Evolutionary conservation across 2,888 invertebrate species (phyloP).

Genomic region (Nomada goodeniana): DNA sequence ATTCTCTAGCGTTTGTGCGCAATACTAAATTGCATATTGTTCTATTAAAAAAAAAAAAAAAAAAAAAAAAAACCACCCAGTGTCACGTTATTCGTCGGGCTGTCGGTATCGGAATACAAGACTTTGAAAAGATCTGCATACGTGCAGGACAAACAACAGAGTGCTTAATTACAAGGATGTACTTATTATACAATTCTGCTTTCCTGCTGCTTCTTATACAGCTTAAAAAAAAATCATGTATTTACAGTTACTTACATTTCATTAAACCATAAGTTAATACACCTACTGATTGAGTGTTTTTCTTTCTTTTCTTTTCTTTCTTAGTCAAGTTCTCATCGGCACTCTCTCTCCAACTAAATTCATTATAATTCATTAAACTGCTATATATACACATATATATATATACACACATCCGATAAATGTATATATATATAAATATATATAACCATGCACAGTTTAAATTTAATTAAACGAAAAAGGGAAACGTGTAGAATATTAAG

Average conservation of each 20-base stretch:
- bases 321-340: conserved; percentile 19
- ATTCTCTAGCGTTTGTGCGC: conserved; percentile 22
- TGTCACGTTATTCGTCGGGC: conserved; percentile 16
- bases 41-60: conserved; percentile 10
- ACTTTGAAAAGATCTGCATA: conserved; percentile 50
- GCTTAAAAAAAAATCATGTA: conserved; percentile 33
- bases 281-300: conserved; percentile 22
- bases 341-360: conserved; percentile 3
- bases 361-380: neutral
- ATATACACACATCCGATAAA: too few relatives aligned
- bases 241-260: conserved; percentile 60
- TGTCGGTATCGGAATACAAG: conserved; percentile 63
- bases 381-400: neutral
- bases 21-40: conserved; percentile 39
- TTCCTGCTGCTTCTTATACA: conserved; percentile 16
- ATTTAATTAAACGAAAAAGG: neutral
- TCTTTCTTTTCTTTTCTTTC: neutral
- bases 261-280: conserved; percentile 48
- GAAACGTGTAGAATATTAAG: neutral
- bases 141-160: conserved; percentile 39
- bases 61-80: neutral
- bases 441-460: neutral
- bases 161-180: conserved; percentile 36
- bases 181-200: conserved; percentile 40
- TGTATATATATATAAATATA: too few relatives aligned